Evolutionary conservation across 2,888 invertebrate genomes (phyloP).

Genomic region (Zelleria hepariella): DNA sequence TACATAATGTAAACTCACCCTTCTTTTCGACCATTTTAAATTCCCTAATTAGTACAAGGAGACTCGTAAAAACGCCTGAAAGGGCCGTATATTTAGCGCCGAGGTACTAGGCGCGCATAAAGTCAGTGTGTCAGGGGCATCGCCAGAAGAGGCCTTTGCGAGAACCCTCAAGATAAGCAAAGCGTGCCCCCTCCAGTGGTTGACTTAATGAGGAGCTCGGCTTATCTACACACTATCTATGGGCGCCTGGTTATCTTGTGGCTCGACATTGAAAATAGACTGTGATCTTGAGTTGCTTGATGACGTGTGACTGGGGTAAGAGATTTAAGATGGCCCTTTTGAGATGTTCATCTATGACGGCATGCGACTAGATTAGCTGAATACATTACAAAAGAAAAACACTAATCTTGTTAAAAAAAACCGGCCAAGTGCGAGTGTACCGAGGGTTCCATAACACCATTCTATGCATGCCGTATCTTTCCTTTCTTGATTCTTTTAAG

Average conservation of each 20-base stretch:
- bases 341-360: too few relatives aligned
- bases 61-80: not conserved
- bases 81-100: not conserved
- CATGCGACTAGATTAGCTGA: too few relatives aligned
- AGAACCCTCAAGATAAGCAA: constrained; percentile 29
- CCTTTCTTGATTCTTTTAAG: too few relatives aligned
- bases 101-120: not conserved
- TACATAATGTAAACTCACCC: not conserved
- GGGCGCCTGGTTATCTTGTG: constrained; percentile 24
- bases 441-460: too few relatives aligned
- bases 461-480: too few relatives aligned
- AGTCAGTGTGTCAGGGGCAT: constrained; percentile 51
- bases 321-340: too few relatives aligned
- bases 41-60: not conserved
- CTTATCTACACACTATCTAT: constrained; percentile 5
- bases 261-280: constrained; percentile 16
- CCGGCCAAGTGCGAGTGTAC: too few relatives aligned
- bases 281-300: not conserved
- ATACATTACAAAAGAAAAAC: too few relatives aligned
- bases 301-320: too few relatives aligned
- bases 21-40: not conserved
- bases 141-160: constrained; percentile 8
- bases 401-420: too few relatives aligned
- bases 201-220: constrained; percentile 3
- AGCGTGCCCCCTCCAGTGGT: not conserved